Conservation (phyloP, 2,113 vertebrate genomes). For the Amphilophus citrinellus region DNA sequence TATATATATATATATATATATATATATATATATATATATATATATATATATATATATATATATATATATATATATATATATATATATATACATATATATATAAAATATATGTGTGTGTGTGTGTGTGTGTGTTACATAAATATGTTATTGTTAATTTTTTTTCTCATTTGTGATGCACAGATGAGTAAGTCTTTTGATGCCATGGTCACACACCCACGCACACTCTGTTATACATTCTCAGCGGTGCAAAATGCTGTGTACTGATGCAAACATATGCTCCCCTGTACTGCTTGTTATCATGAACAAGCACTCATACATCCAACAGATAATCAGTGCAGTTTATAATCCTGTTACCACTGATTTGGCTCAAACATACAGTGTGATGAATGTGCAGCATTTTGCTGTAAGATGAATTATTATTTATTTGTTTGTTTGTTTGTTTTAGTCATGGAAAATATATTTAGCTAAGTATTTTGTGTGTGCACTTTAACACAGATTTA, state of each 20-base stretch:
- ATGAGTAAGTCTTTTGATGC: constrained; percentile 9
- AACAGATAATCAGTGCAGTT: constrained; percentile 3
- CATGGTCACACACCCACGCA: constrained; percentile 11
- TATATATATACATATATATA: too few relatives aligned
- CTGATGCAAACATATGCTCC: background rate
- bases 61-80: too few relatives aligned
- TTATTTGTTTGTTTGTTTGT: background rate
- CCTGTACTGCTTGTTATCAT: background rate
- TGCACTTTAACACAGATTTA: background rate
- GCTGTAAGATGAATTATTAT: background rate
- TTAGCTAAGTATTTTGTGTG: background rate
- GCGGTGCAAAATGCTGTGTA: background rate
- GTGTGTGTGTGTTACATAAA: background rate
- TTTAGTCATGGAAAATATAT: background rate
- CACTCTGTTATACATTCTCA: background rate
- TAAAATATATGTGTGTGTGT: too few relatives aligned
- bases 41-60: too few relatives aligned
- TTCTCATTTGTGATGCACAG: background rate
- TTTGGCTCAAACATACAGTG: background rate
- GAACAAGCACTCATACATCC: background rate
- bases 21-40: too few relatives aligned
- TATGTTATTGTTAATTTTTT: constrained; percentile 7
- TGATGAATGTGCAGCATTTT: background rate
- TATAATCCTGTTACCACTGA: background rate
- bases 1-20: too few relatives aligned